Base-by-base conservation (phyloP, 1,140 invertebrate genomes). In the Pachypeltis micranthus region DNA sequence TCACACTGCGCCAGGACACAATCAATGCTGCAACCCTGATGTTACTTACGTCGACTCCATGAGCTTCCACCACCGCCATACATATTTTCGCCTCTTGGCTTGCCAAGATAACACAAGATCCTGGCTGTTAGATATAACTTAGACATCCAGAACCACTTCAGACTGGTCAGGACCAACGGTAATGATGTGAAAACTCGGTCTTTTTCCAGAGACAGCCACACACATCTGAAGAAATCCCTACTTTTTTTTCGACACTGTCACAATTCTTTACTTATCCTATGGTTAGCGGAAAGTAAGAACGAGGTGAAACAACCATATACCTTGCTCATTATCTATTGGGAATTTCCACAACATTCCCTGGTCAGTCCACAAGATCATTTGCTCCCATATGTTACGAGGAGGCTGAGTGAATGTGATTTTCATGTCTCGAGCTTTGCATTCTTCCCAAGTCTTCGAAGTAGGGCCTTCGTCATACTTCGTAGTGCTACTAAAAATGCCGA, bases 251-350 rank as follows among this genome's bases (percentile, higher is more conserved):
- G 10, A n/a, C 34, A 10, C 34, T n/a, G 10, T n/a, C 10, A 10
- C 34, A 39, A n/a, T 10, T 10, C 10, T n/a, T 10, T 10, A 10
- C 10, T 39, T n/a, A 14, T 25, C 10, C 59, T 56, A 7, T 55
- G 7, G 12, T 7, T 23, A 57, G 28, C n/a, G 24, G 54, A 63
- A 44, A 10, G 28, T 28, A 58, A 28, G 23, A 51, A 63, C n/a
- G n/a, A 16, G 29, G 55, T 12, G 54, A 62, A 24, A 61, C n/a
- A 51, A 59, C 44, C 2, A 44, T 21, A 44, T 77, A 91, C 91
- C 95, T 82, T 91, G 87, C 77, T 98, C 95, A 80, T 99, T 99
- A 74, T 98, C 79, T 63, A 99, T 95, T 12, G 96, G 96, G 74
- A 97, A 99, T 59, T 88, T 84, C 96, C 96, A 99, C 7, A 98